Evolutionary conservation across 23 tunicate genomes (phyloP).

Genomic region (Trididemnum miniatum): DNA sequence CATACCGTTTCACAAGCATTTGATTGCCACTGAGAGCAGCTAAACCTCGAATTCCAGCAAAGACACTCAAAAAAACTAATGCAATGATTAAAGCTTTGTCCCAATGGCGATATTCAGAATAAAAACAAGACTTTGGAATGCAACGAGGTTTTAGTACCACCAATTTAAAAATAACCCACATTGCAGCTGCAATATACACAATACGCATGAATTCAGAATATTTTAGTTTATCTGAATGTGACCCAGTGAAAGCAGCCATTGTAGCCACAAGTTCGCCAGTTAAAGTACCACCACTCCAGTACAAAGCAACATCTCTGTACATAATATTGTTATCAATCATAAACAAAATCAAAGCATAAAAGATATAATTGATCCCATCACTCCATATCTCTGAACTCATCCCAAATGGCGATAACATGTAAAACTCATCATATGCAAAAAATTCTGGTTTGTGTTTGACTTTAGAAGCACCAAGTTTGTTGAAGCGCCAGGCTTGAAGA

Average conservation of each 20-base stretch:
- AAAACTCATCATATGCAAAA: conserved; percentile 59
- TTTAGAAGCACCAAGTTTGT: not conserved
- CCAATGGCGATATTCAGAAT: too few species aligned
- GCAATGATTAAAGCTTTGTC: not conserved
- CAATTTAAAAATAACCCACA: conserved; percentile 54
- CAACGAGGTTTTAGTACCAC: not conserved
- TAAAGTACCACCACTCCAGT: conserved; percentile 63
- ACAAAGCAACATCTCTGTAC: conserved; percentile 43
- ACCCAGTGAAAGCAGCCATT: conserved; percentile 46
- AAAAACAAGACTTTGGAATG: not conserved
- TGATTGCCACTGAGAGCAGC: conserved; percentile 52
- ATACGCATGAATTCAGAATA: conserved; percentile 50
- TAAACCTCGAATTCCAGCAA: conserved; percentile 50
- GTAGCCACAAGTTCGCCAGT: conserved; percentile 51
- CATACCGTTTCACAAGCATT: conserved; percentile 35
- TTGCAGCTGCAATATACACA: conserved; percentile 43
- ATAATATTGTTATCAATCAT: conserved; percentile 54
- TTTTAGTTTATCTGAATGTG: conserved; percentile 29
- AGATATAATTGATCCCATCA: conserved; percentile 44
- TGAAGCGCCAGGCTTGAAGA: conserved; percentile 4
- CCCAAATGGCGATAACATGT: conserved; percentile 47
- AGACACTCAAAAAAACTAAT: not conserved
- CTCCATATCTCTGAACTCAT: conserved; percentile 51
- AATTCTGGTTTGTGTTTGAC: conserved; percentile 22
- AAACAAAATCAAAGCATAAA: conserved; percentile 52